Conservation (phyloP, 1,140 invertebrate species). For the Eumaeus atala region DNA sequence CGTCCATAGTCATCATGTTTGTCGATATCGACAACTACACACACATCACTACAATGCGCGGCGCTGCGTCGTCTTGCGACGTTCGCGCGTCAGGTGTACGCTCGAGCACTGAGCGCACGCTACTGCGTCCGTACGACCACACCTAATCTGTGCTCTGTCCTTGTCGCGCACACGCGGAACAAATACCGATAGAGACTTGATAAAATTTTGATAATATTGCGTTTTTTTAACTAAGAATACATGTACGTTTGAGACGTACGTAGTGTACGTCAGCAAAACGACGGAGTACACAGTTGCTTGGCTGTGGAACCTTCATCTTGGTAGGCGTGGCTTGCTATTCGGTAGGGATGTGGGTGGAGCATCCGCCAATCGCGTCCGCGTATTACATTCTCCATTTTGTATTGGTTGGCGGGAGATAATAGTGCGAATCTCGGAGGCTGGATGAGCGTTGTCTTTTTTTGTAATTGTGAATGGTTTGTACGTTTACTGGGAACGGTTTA, state of each 20-base stretch:
- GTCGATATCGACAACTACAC: constrained; percentile 45
- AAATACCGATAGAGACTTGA: constrained; percentile 32
- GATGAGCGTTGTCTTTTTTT: constrained; percentile 44
- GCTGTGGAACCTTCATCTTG: constrained; percentile 35
- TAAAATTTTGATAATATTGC: constrained; percentile 25
- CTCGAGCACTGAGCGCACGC: constrained; percentile 46
- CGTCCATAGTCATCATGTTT: constrained; percentile 75
- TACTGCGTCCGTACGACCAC: constrained; percentile 33
- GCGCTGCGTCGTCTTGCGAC: constrained; percentile 35
- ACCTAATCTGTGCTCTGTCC: constrained; percentile 41
- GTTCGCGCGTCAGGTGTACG: constrained; percentile 51
- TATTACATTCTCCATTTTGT: constrained; percentile 31
- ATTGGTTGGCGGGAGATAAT: constrained; percentile 64
- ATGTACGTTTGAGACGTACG: not conserved
- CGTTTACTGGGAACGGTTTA: constrained; percentile 46
- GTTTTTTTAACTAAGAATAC: constrained; percentile 2
- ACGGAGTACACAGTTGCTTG: constrained; percentile 33
- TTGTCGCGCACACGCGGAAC: constrained; percentile 29
- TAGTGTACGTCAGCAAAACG: constrained; percentile 24
- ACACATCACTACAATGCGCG: constrained; percentile 53
- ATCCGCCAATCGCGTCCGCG: constrained; percentile 38
- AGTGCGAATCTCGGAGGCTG: constrained; percentile 68
- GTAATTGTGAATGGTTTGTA: constrained; percentile 49
- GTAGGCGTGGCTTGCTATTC: constrained; percentile 31
- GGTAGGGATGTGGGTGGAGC: constrained; percentile 30